Conservation (phyloP, 2,113 vertebrate genomes). For the Cynocephalus volans region DNA sequence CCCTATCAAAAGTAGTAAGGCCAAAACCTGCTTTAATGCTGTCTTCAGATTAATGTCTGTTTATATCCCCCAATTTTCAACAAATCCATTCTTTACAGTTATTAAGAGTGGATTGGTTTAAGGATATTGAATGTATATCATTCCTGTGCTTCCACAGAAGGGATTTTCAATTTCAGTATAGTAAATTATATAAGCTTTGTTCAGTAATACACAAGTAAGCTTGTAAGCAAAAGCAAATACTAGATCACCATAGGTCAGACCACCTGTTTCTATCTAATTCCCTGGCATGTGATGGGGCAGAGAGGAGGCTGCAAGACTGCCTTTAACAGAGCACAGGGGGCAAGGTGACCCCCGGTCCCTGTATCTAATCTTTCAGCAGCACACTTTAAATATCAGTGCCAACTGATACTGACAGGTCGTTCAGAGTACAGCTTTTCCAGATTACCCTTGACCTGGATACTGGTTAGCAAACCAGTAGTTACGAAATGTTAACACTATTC, state of each 20-base stretch:
- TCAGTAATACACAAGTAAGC: conserved; percentile 37
- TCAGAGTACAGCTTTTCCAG: background rate
- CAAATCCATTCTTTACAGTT: conserved; percentile 48
- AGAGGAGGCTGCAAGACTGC: background rate
- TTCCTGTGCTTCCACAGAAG: conserved; percentile 10
- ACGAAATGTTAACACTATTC: background rate
- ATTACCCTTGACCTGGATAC: too few species aligned
- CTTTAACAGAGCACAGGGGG: background rate
- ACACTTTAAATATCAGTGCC: background rate
- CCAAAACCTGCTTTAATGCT: background rate
- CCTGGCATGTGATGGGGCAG: background rate
- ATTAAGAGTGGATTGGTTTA: conserved; percentile 46
- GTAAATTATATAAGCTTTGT: conserved; percentile 58
- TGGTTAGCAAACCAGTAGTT: background rate
- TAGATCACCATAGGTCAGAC: background rate
- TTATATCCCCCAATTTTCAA: background rate
- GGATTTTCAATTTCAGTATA: conserved; percentile 56
- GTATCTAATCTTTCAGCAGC: background rate
- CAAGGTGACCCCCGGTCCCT: background rate
- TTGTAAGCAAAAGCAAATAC: conserved; percentile 56
- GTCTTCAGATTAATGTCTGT: conserved; percentile 32
- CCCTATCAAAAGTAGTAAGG: background rate
- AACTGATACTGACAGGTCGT: background rate
- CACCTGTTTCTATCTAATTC: conserved; percentile 38
- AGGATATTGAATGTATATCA: conserved; percentile 55